Evolutionary conservation across 2,797 vertebrate species (phyloP).

Genomic region (Poecilia wingei): DNA sequence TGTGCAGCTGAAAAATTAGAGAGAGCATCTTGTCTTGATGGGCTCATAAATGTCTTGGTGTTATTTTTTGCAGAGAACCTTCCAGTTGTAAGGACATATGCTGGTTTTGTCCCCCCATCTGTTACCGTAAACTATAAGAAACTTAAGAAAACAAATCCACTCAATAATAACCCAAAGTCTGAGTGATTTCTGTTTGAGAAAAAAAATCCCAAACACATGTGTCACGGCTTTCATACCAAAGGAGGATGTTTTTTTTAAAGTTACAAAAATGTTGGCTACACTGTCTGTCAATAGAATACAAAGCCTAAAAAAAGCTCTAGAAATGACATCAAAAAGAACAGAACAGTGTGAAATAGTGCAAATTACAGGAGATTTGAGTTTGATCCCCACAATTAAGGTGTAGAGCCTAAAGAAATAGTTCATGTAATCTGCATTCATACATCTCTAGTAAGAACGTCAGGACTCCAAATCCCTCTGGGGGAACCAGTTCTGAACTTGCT

Average conservation of each 20-base stretch:
- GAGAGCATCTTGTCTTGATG: not conserved
- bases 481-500: not conserved
- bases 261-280: not conserved
- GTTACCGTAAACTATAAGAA: not conserved
- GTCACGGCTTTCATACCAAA: not conserved
- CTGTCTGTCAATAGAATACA: no score
- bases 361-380: not conserved
- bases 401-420: not conserved
- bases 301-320: not conserved
- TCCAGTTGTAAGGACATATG: not conserved
- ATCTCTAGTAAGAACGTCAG: not conserved
- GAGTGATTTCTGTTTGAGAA: not conserved
- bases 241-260: not conserved
- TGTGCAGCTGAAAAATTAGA: not conserved
- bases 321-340: not conserved
- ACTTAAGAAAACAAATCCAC: not conserved
- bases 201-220: not conserved
- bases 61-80: not conserved
- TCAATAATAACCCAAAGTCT: not conserved
- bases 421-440: not conserved
- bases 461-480: not conserved
- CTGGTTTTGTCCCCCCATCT: not conserved
- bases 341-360: not conserved
- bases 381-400: not conserved
- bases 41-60: not conserved